phyloP scores from a whole-genome alignment of 2,888 invertebrate species.

The Lithodes maja region DNA sequence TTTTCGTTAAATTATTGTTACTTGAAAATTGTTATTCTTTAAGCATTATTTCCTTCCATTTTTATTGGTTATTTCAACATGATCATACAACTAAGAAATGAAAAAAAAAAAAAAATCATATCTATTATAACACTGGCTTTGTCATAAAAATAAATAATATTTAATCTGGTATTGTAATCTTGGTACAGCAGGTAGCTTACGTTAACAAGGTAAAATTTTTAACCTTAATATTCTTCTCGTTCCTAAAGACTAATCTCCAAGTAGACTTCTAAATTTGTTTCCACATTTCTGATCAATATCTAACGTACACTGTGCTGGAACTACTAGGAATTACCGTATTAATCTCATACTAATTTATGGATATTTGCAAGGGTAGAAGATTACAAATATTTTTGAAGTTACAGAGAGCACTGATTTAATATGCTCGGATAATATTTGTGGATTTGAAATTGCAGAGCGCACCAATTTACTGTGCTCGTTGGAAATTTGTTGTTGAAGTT shows the following conservation, averaged over 20 bases:
- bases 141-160: neutral
- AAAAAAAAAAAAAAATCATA: neutral
- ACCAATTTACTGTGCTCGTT: neutral
- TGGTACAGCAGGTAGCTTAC: conserved; percentile 30
- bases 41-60: too few relatives aligned
- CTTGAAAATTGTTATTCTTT: too few relatives aligned
- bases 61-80: neutral
- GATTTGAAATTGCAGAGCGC: neutral
- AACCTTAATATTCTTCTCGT: conserved; percentile 9
- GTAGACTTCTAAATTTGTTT: conserved; percentile 19
- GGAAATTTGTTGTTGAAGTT: neutral
- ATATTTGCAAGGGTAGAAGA: conserved; percentile 36
- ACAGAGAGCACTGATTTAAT: conserved; percentile 5
- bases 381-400: conserved; percentile 10
- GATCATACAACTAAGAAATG: neutral
- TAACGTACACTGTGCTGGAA: conserved; percentile 21
- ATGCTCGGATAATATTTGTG: neutral
- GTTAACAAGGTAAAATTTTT: conserved; percentile 39
- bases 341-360: conserved; percentile 18
- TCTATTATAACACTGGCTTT: neutral
- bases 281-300: neutral
- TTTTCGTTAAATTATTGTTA: too few relatives aligned
- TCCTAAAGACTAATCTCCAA: conserved; percentile 34
- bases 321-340: neutral
- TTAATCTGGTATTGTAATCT: neutral